Base-by-base conservation (phyloP, 2,888 invertebrate genomes). In the Andrena dorsata region DNA sequence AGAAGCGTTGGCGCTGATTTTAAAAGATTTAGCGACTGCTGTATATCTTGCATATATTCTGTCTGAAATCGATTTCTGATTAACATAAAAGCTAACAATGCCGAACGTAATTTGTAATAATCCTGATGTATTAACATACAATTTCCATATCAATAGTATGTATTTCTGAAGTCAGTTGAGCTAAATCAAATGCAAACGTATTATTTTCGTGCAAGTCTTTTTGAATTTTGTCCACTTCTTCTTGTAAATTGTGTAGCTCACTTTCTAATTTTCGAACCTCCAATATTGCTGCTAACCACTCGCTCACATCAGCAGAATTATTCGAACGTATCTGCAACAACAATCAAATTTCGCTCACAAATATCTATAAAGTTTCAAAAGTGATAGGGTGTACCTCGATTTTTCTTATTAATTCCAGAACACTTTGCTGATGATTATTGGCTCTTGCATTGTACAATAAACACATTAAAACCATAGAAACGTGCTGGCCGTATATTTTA, bases 191-290 rank as follows among this genome's bases (percentile, higher is more conserved):
- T 58, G 73, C 30, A 47, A 86, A 69, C 6, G 73, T 30, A 71
- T 63, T 76, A 56, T 89, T 85, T n/a, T 84, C 80, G 23, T 84
- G 80, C 20, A 88, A 64, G 28, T 77, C 64, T 65, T 83, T 77
- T 60, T 86, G 85, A 58, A 92, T 82, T 51, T 84, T 81, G 30
- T 89, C 85, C 35, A 92, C 23, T 87, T 92, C 91, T 49, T 80
- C 88, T 74, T 91, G 84, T 8, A 92, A 74, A 76, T 74, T 84
- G 53, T 30, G 75, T 60, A 91, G 86, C 56, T 89, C 84, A 2
- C 83, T 75, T 87, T 93, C 91, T 65, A 91, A 79, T 77, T 92
- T 92, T 26, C 82, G 85, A n/a, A 92, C 89, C 84, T 92, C 92
- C 26, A 93, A 84, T n/a, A 85, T 69, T 56, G 92, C 76, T 73